These are phyloP conservation scores for Bos javanicus DNA, from an alignment of 2,113 vertebrate species.

Conservation along the genomic window DNA sequence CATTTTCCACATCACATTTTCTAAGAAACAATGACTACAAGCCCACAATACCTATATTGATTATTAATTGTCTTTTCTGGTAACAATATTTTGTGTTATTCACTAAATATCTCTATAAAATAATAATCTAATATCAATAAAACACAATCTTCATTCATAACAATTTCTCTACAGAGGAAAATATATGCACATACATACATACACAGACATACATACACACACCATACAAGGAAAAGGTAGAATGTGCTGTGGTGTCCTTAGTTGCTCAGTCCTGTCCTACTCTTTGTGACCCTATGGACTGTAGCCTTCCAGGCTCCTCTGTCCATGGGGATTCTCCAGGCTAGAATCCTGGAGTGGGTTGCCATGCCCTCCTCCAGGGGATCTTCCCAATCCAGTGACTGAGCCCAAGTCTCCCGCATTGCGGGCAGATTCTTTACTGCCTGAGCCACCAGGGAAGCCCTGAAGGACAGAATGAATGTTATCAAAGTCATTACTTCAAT, in stretches of 20 bases:
- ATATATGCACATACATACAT: not conserved
- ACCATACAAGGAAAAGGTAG: not conserved
- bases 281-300: not conserved
- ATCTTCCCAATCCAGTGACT: not conserved
- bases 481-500: not conserved
- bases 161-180: not conserved
- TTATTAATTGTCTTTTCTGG: not conserved
- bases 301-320: not conserved
- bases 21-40: not conserved
- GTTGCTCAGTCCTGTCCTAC: not conserved
- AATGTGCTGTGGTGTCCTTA: not conserved
- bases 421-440: not conserved
- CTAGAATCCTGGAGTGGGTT: not conserved
- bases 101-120: not conserved
- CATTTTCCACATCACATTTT: not conserved
- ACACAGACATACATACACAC: not conserved
- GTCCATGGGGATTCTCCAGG: not conserved
- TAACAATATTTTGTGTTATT: not conserved
- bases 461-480: not conserved
- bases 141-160: not conserved
- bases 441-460: not conserved
- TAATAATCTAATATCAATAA: not conserved
- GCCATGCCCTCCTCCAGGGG: not conserved
- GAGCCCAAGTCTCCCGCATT: accelerated
- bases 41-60: accelerated